These are phyloP conservation scores for Clitarchus hookeri DNA, from an alignment of 2,888 invertebrate species.

Conservation along the genomic window DNA sequence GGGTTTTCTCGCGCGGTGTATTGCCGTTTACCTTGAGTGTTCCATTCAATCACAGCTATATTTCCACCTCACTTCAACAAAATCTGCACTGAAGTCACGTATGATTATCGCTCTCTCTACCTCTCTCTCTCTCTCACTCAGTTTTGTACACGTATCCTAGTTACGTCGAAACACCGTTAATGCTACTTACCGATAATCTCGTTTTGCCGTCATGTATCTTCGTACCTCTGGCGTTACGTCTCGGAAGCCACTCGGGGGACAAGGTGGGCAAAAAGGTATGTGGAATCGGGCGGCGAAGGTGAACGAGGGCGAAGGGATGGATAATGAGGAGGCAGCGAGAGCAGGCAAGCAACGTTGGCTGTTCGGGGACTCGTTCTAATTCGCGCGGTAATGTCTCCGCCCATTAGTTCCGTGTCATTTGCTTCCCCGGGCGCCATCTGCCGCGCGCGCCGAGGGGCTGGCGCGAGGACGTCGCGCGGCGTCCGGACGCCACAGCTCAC, in stretches of 20 bases:
- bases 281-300: not conserved
- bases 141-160: too few relatives aligned
- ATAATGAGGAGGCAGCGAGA: not conserved
- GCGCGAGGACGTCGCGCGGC: not conserved
- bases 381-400: not conserved
- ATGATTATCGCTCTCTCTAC: too few relatives aligned
- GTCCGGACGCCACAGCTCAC: not conserved
- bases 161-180: too few relatives aligned
- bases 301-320: not conserved
- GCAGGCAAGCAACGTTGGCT: not conserved
- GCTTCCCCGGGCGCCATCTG: not conserved
- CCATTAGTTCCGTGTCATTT: slow-evolving; percentile 14
- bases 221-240: too few relatives aligned
- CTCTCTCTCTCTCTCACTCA: too few relatives aligned
- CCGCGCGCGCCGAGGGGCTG: not conserved
- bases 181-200: too few relatives aligned
- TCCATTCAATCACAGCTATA: too few relatives aligned
- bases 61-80: too few relatives aligned
- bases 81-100: too few relatives aligned
- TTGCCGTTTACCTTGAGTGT: too few relatives aligned
- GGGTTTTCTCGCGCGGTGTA: too few relatives aligned
- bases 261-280: not conserved
- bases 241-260: not conserved
- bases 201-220: too few relatives aligned
- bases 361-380: not conserved